Conservation (phyloP, 2,797 vertebrate genomes). For the Rhodeus uyekii region DNA sequence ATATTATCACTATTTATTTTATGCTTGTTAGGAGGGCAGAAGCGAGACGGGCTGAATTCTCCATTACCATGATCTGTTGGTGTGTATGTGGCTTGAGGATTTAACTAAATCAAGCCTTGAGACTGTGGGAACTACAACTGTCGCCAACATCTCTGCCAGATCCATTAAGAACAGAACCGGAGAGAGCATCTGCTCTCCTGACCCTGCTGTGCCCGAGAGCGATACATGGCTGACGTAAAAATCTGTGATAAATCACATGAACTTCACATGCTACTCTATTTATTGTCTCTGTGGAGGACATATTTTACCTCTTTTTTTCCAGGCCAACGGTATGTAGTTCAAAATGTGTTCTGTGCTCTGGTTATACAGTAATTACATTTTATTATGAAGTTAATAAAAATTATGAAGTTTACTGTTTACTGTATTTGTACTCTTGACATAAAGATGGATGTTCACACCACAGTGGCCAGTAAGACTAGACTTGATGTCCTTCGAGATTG, state of each 20-base stretch:
- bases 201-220: neutral
- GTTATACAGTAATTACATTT: neutral
- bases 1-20: slow-evolving; percentile 22
- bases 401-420: neutral
- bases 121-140: slow-evolving; percentile 19
- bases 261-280: neutral
- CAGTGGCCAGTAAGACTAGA: too few relatives aligned
- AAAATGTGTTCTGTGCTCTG: neutral
- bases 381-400: neutral
- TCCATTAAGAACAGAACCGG: slow-evolving; percentile 9
- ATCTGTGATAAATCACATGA: slow-evolving; percentile 3
- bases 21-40: neutral
- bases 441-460: too few relatives aligned
- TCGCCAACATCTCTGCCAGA: neutral
- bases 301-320: neutral
- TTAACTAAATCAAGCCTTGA: slow-evolving; percentile 26
- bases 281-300: neutral
- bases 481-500: too few relatives aligned
- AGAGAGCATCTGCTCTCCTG: slow-evolving; percentile 21
- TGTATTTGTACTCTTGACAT: neutral
- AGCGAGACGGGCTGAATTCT: neutral
- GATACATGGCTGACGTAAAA: neutral
- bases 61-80: slow-evolving; percentile 2
- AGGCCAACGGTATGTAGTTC: neutral
- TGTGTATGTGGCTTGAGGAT: slow-evolving; percentile 3